These are phyloP conservation scores for Oenanthe melanoleuca DNA, from an alignment of 2,113 vertebrate species.

Conservation along the genomic window DNA sequence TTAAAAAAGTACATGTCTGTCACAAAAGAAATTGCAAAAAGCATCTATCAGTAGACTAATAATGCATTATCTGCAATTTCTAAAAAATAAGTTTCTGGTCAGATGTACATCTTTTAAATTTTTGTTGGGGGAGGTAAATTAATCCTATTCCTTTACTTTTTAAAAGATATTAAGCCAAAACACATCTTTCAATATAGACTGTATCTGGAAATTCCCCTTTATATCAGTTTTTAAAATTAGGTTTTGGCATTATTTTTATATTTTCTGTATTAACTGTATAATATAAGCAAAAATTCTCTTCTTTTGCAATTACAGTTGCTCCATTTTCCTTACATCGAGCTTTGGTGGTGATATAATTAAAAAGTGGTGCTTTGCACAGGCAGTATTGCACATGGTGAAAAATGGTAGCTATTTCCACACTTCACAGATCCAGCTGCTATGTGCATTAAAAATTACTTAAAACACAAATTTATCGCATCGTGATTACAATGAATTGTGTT, in stretches of 20 bases:
- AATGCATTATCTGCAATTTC: background rate
- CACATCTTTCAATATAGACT: background rate
- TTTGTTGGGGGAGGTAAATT: background rate
- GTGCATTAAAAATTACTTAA: constrained; percentile 81
- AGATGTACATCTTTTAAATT: background rate
- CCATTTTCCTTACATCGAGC: background rate
- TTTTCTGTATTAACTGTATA: background rate
- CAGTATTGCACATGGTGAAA: constrained; percentile 72
- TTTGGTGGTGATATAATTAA: constrained; percentile 68
- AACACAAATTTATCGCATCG: constrained; percentile 73
- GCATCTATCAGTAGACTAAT: background rate
- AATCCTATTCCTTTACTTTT: background rate
- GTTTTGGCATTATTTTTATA: background rate
- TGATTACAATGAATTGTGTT: constrained; percentile 75
- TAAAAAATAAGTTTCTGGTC: background rate
- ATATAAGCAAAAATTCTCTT: background rate
- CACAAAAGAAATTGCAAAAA: background rate
- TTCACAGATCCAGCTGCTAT: constrained; percentile 75
- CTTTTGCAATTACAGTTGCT: constrained; percentile 40
- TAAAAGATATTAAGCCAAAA: background rate
- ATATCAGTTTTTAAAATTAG: background rate
- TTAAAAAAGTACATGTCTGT: background rate
- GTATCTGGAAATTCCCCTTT: background rate
- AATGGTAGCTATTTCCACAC: constrained; percentile 80
- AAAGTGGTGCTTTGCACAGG: constrained; percentile 52